Percentiles rank a stretch among this genome's conserved stretches.
These are phyloP conservation scores for Eira barbara DNA, from an alignment of 2,113 vertebrate genomes.

Conservation along the genomic window DNA sequence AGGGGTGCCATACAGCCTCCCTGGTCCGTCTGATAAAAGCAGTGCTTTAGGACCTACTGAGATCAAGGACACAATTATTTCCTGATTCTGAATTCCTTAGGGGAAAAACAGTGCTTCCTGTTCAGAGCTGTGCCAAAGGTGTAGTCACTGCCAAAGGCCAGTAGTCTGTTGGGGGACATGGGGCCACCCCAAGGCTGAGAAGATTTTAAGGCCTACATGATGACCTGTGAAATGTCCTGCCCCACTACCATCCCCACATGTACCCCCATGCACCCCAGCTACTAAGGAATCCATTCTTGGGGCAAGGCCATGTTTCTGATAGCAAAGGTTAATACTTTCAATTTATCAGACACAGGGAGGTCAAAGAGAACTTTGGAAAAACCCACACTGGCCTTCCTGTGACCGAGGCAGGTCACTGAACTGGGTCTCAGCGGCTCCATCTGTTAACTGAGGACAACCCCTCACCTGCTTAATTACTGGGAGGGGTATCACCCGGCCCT, in stretches of 20 bases:
- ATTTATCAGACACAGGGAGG: neutral
- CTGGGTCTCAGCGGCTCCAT: neutral
- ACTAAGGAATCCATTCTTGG: conserved; percentile 2
- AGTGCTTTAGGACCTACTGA: neutral
- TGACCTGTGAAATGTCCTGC: neutral
- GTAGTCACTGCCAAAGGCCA: neutral
- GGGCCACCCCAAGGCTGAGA: neutral
- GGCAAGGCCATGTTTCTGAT: neutral
- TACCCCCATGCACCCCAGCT: neutral
- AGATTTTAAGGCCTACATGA: neutral
- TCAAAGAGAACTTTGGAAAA: conserved; percentile 50
- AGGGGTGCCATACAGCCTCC: neutral
- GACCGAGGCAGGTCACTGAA: neutral
- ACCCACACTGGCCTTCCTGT: neutral
- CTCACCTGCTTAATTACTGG: neutral
- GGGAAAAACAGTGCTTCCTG: conserved; percentile 31
- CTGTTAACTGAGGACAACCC: neutral
- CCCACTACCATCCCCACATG: neutral
- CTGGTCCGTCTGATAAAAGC: neutral
- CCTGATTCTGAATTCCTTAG: conserved; percentile 44
- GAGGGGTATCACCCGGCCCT: neutral
- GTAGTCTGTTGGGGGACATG: neutral
- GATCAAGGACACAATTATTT: conserved; percentile 53
- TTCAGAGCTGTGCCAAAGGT: conserved; percentile 15
- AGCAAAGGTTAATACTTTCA: conserved; percentile 30